Evolutionary conservation across 2,888 invertebrate species (phyloP), one percentile per base, ranked within the genome.

Genomic region (Polietes domitor): DNA sequence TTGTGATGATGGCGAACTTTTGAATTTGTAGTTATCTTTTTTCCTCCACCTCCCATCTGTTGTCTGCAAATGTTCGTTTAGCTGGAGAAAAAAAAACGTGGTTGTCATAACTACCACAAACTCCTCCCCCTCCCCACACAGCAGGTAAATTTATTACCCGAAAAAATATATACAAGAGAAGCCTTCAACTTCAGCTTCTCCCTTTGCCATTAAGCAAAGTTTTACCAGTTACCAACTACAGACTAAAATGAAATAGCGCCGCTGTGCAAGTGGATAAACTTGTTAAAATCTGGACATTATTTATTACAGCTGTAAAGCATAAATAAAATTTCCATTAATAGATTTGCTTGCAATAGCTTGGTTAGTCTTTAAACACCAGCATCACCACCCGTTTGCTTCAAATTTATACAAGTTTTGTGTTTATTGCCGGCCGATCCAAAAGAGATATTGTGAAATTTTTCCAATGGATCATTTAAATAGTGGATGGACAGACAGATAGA

Each of bases 241-340:
- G 9, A 9, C 37, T 9, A 37, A 9, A 37, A 3, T 10, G 9
- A 47, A 47, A 24, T 9, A 55, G 24, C 24, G 1, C 10, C 21
- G 55, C 15, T 28, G 53, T 21, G 19, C 61, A 65, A 65, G 37
- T 65, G 65, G 65, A 65, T 65, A 65, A 65, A 65, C 65, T 37
- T 65, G 65, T 65, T 65, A 37, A 65, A 65, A 65, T 41, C 65
- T 65, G 37, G 41, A 19, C 65, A 65, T 65, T 37, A 65, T 65
- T 65, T 65, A 65, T 65, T 65, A 65, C 37, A 41, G 65, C 65
- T 41, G 65, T 41, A 65, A 65, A 65, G 37, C 21, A 65, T 37
- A 65, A 65, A 12, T 37, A 53, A 50, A 15, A 61, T 17, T 28
- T 15, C 32, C 61, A 61, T 61, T 61, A 28, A 61, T 55, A 55